Conservation (phyloP, 2,797 vertebrate species). For the Tachyglossus aculeatus region DNA sequence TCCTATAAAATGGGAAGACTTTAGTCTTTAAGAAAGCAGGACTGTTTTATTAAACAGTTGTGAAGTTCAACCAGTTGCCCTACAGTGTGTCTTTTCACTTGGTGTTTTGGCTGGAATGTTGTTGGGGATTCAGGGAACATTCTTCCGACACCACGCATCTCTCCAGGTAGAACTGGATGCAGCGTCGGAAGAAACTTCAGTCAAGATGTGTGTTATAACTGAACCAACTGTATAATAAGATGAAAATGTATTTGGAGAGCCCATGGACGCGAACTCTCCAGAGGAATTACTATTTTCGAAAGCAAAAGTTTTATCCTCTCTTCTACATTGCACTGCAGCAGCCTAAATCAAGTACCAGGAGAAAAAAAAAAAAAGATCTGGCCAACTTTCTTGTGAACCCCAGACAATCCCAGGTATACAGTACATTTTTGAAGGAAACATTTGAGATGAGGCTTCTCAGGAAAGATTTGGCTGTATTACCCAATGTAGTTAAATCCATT, state of each 20-base stretch:
- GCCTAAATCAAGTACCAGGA: conserved; percentile 26
- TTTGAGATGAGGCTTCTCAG: conserved; percentile 36
- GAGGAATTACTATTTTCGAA: conserved; percentile 17
- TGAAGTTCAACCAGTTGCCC: too few species aligned
- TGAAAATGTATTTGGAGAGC: not conserved
- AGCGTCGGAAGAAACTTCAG: too few species aligned
- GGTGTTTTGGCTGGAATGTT: too few species aligned
- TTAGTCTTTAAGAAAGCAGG: too few species aligned
- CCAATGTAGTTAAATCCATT: conserved; percentile 47
- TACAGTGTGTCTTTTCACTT: too few species aligned
- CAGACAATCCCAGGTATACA: conserved; percentile 34
- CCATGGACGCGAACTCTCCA: not conserved
- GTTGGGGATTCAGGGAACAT: too few species aligned
- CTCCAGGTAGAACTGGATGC: too few species aligned
- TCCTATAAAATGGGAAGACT: not conserved
- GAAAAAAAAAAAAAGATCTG: not conserved
- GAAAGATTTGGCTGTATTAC: conserved; percentile 57
- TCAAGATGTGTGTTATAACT: too few species aligned
- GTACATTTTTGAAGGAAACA: conserved; percentile 45
- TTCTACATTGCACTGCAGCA: not conserved
- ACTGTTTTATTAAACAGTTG: too few species aligned
- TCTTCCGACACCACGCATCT: too few species aligned
- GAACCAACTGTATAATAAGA: not conserved
- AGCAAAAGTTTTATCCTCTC: conserved; percentile 28
- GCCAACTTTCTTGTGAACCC: conserved; percentile 30